Percentiles rank a stretch among this genome's conserved stretches.
Evolutionary conservation across 1,140 invertebrate genomes (phyloP).

Genomic region (Macrocentrus cingulum): DNA sequence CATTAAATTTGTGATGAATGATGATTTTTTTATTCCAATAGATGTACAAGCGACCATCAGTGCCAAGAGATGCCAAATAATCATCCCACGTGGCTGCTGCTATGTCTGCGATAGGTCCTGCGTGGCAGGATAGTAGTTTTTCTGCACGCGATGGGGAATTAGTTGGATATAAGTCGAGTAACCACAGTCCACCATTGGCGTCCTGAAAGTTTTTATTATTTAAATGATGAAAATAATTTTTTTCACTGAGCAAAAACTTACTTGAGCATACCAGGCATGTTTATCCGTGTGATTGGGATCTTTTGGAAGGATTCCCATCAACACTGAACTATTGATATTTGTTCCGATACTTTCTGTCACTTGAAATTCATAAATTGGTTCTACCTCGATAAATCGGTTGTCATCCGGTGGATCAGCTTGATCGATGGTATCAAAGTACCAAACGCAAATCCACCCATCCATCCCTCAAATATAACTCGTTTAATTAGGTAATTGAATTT

Average conservation of each 20-base stretch:
- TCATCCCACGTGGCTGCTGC: slow-evolving; percentile 67
- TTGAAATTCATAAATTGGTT: slow-evolving; percentile 77
- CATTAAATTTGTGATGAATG: slow-evolving; percentile 64
- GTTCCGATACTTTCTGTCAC: slow-evolving; percentile 53
- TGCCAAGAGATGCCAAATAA: slow-evolving; percentile 70
- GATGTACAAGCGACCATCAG: slow-evolving; percentile 69
- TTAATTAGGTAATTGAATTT: too few species aligned
- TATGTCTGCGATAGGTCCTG: slow-evolving; percentile 71
- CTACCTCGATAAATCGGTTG: slow-evolving; percentile 75
- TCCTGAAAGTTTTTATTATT: slow-evolving; percentile 62
- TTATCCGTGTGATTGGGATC: slow-evolving; percentile 49
- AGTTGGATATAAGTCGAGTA: slow-evolving; percentile 72
- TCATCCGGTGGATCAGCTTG: slow-evolving; percentile 77
- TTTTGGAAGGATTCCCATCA: slow-evolving; percentile 63
- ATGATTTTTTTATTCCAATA: slow-evolving; percentile 64
- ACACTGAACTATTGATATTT: slow-evolving; percentile 39
- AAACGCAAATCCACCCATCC: slow-evolving; percentile 81
- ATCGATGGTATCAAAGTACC: slow-evolving; percentile 87
- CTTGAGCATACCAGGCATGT: slow-evolving; percentile 74
- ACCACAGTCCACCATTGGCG: slow-evolving; percentile 81
- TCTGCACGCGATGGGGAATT: slow-evolving; percentile 59
- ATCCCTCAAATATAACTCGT: too few species aligned
- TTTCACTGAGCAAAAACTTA: slow-evolving; percentile 44
- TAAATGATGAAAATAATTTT: too few species aligned
- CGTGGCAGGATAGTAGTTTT: slow-evolving; percentile 72